These are phyloP conservation scores for Antrozous pallidus DNA, from an alignment of 2,797 vertebrate genomes.

Conservation along the genomic window DNA sequence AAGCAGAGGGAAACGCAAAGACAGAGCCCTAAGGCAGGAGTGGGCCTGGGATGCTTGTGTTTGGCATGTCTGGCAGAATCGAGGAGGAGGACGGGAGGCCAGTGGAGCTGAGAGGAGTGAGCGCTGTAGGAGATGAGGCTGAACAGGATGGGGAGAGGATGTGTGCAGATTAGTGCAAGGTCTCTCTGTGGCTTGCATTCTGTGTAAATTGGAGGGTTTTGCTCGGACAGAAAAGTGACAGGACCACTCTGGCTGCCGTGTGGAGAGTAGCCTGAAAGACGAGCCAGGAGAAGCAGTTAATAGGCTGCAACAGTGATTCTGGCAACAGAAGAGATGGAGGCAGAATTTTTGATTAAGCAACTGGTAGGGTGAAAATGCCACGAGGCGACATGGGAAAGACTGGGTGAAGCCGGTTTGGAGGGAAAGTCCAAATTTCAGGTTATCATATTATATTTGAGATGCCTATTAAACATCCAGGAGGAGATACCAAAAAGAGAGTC, in stretches of 20 bases:
- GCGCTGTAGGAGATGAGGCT: neutral
- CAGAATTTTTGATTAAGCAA: neutral
- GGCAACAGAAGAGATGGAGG: neutral
- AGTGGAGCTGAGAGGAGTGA: neutral
- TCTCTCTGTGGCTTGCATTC: neutral
- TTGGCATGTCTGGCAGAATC: neutral
- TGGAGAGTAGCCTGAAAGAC: neutral
- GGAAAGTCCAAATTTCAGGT: neutral
- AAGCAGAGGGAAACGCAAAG: neutral
- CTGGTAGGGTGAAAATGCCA: neutral
- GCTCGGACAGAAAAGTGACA: neutral
- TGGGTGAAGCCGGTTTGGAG: neutral
- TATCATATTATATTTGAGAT: neutral
- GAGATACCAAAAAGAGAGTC: neutral
- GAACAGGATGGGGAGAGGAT: too few species aligned
- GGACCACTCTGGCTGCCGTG: neutral
- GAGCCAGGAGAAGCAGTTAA: neutral
- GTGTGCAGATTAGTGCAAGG: accelerated
- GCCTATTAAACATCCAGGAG: neutral
- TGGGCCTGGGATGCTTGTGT: neutral
- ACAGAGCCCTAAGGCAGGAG: neutral
- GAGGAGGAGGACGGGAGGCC: neutral
- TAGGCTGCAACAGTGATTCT: too few species aligned
- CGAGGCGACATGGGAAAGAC: neutral
- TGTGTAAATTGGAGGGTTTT: neutral